phyloP scores from a whole-genome alignment of 2,113 vertebrate species.

The Corapipo altera region DNA sequence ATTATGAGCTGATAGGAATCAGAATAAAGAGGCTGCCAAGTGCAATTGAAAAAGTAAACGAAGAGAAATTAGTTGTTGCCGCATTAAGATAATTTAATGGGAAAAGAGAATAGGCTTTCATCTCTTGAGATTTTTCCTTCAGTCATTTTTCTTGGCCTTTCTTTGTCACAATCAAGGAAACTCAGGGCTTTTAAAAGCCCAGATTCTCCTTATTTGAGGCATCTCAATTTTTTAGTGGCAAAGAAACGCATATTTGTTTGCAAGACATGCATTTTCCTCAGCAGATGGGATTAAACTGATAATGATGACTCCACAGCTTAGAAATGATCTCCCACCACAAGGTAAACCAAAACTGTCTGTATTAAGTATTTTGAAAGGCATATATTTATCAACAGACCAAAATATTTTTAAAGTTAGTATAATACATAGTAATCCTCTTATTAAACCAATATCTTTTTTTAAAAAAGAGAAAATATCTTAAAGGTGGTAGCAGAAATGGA shows the following conservation, averaged over 20 bases:
- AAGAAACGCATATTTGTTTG: background rate
- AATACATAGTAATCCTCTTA: constrained; percentile 36
- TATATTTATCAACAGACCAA: constrained; percentile 38
- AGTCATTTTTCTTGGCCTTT: background rate
- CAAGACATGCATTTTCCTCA: background rate
- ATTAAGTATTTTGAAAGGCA: constrained; percentile 22
- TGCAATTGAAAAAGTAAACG: constrained; percentile 11
- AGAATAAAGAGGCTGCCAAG: constrained; percentile 13
- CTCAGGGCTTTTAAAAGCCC: background rate
- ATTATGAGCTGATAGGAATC: constrained; percentile 58
- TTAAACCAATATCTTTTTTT: constrained; percentile 1
- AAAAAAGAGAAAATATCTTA: constrained; percentile 18
- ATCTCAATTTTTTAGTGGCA: background rate
- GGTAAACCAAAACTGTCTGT: constrained; percentile 2
- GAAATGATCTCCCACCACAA: background rate
- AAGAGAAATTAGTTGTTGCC: constrained; percentile 5
- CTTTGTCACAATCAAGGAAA: background rate
- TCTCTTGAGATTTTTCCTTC: background rate
- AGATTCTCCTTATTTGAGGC: background rate
- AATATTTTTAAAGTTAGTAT: constrained; percentile 52
- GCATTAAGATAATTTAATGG: background rate
- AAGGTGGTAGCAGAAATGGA: constrained; percentile 1
- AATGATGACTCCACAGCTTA: background rate
- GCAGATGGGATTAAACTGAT: constrained; percentile 54
- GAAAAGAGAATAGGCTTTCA: background rate